phyloP scores from a whole-genome alignment of 2,888 invertebrate genomes.

The Palloptera scutellata region DNA sequence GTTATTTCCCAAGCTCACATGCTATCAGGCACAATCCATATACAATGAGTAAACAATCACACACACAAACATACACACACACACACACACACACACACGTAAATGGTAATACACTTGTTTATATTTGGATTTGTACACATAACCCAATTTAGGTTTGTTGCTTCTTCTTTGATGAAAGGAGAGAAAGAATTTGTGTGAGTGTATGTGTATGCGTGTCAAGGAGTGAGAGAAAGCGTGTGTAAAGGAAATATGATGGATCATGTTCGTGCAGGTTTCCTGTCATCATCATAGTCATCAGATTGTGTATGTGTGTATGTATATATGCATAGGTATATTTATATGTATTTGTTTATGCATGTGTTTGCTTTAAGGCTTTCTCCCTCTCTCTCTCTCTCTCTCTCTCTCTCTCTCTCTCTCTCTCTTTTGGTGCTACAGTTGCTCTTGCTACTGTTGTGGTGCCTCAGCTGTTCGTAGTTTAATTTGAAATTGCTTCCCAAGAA shows the following conservation, averaged over 20 bases:
- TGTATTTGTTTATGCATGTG: neutral
- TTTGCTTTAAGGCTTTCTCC: neutral
- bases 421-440: no score
- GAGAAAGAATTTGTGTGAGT: no score
- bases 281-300: constrained; percentile 26
- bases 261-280: constrained; percentile 25
- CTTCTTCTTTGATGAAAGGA: no score
- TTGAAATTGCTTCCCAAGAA: constrained; percentile 36
- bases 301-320: constrained; percentile 7
- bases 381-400: neutral
- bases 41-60: neutral
- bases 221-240: no score
- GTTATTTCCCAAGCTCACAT: no score
- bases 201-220: no score
- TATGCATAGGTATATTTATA: neutral
- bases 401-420: neutral
- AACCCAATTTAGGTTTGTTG: no score
- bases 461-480: constrained; percentile 36
- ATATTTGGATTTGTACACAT: no score
- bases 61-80: constrained; percentile 7
- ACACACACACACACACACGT: neutral
- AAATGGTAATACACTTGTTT: neutral
- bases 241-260: constrained; percentile 36
- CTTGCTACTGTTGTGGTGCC: constrained; percentile 7
- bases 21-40: neutral